Conservation (phyloP, 1,140 invertebrate species). For the Charaxes varanes region DNA sequence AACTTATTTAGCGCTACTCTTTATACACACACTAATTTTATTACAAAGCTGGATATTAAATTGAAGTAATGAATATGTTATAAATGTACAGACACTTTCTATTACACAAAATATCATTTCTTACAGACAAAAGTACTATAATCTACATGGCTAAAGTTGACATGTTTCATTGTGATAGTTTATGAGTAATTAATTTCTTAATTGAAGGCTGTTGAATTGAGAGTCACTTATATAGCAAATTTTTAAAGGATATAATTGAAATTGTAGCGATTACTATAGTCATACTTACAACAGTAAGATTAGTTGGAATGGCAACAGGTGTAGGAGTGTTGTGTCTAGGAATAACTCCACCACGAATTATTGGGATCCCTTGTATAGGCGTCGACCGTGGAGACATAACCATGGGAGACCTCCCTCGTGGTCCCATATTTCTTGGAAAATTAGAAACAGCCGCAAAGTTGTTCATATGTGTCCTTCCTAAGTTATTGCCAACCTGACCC, state of each 20-base stretch:
- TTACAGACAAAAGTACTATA: too few species aligned
- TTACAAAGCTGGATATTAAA: neutral
- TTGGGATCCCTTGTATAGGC: conserved; percentile 38
- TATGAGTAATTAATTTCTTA: too few species aligned
- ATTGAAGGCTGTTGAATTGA: too few species aligned
- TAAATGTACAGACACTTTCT: too few species aligned
- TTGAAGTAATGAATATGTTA: neutral
- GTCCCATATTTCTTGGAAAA: too few species aligned
- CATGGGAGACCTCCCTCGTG: conserved; percentile 35
- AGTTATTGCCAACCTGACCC: conserved; percentile 13
- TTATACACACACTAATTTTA: neutral
- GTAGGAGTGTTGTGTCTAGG: conserved; percentile 31
- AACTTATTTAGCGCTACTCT: neutral
- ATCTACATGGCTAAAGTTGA: too few species aligned
- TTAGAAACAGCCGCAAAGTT: conserved; percentile 18
- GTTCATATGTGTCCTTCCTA: conserved; percentile 20
- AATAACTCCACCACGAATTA: conserved; percentile 39
- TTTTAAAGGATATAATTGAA: too few species aligned
- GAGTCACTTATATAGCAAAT: too few species aligned
- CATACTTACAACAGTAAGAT: conserved; percentile 25
- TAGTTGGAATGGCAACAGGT: conserved; percentile 8
- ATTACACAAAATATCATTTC: too few species aligned
- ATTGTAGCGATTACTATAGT: too few species aligned
- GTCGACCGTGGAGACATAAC: conserved; percentile 19
- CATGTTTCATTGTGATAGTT: too few species aligned